A percentile compares a stretch with the other conserved stretches of the same genome.
phyloP scores from a whole-genome alignment of 1,140 invertebrate species.

The Ruditapes philippinarum region DNA sequence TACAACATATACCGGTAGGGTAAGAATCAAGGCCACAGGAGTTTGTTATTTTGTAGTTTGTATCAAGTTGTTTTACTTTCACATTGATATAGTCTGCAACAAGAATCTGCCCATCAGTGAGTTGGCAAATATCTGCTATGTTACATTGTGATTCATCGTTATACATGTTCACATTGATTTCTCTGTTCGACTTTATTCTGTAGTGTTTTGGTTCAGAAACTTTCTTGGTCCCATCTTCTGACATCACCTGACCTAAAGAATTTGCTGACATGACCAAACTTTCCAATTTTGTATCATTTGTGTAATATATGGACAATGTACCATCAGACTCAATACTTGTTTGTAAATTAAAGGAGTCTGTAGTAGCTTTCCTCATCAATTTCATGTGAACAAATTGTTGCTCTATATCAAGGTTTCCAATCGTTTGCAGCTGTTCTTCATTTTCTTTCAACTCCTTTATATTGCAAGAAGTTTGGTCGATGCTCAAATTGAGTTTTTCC shows the following conservation, averaged over 20 bases:
- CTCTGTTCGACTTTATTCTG: background rate
- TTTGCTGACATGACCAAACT: background rate
- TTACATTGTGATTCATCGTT: background rate
- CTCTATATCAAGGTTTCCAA: background rate
- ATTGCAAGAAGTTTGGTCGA: background rate
- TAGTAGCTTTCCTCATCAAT: background rate
- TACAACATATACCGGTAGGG: background rate
- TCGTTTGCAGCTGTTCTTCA: background rate
- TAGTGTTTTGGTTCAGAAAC: background rate
- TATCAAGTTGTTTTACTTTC: background rate
- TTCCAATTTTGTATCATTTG: background rate
- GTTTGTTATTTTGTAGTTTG: background rate
- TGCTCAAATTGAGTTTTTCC: background rate
- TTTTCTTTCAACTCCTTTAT: background rate
- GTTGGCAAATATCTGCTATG: conserved; percentile 8
- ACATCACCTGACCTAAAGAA: background rate
- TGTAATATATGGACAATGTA: background rate
- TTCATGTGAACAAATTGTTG: background rate
- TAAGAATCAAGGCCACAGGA: background rate
- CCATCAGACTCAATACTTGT: background rate
- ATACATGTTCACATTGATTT: background rate
- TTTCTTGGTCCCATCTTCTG: background rate
- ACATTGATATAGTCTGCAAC: background rate
- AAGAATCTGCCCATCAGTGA: background rate
- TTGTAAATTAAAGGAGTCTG: background rate